Base-by-base conservation (phyloP, 2,888 invertebrate species). In the Hypena proboscidalis region DNA sequence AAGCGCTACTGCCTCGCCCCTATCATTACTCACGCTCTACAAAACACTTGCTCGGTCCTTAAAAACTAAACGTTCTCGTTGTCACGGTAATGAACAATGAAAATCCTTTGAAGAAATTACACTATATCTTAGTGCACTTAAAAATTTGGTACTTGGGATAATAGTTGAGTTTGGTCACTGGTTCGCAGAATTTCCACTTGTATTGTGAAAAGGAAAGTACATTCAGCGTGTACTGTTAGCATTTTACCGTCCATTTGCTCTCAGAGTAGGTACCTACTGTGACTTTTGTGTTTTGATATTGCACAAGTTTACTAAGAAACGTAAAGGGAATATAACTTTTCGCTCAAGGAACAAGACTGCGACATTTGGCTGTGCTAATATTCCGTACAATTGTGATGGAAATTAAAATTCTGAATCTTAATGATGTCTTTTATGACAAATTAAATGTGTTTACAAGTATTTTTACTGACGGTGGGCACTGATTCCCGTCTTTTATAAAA, bases 101-200 rank as follows among this genome's bases (percentile, higher is more conserved):
- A 54, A 50, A 54, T 53, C 54, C 54, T 58, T 51, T 45, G 26
- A 49, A 41, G 20, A 49, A 34, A 66, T 46, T 49, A 30, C 22
- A 11, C 41, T 35, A 19, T 41, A 58, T 63, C 65, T 62, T 55
- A 65, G 42, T 51, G 62, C 67, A 54, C 40, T 59, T 54, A 44
- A 50, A 55, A 58, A 51, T 48, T 51, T 37, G n/a, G n/a, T n/a
- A 33, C 11, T 29, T n/a, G 4, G 6, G 8, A 3, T 17, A 31
- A 29, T 51, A 50, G 48, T 58, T 33, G 7, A 50, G 39, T 34
- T 26, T 25, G 33, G 32, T 26, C 39, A 47, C 44, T 50, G 31
- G 9, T 38, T 13, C 14, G 7, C 11, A 26, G 4, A n/a, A 15
- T 20, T 17, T 22, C 22, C 35, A 3, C 26, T 8, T 37, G 31